These are phyloP conservation scores for Pteromalus puparum DNA, from an alignment of 1,140 invertebrate genomes.

Conservation along the genomic window DNA sequence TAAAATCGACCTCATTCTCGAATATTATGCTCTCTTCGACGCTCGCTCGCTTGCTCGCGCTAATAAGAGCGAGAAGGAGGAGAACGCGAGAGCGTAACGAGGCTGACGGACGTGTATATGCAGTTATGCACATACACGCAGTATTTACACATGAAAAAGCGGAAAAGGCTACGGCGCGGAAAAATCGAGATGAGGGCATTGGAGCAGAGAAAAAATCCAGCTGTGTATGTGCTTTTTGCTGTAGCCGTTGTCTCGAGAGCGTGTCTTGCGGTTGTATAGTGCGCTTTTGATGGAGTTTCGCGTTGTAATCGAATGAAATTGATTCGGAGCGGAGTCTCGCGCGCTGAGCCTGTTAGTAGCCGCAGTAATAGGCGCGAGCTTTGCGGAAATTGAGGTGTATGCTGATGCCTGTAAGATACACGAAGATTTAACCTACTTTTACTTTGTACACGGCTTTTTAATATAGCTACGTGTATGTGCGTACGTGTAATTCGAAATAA, in stretches of 20 bases:
- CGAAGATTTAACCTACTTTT: background rate
- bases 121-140: too few species aligned
- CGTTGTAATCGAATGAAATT: too few species aligned
- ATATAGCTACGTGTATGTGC: too few species aligned
- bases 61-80: slow-evolving; percentile 11
- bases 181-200: slow-evolving; percentile 33
- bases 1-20: background rate
- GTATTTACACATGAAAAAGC: slow-evolving; percentile 27
- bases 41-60: background rate
- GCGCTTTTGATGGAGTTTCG: too few species aligned
- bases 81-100: slow-evolving; percentile 43
- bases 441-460: too few species aligned
- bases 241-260: too few species aligned
- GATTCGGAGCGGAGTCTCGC: too few species aligned
- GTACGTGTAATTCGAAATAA: too few species aligned
- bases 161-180: slow-evolving; percentile 35
- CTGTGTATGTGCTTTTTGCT: too few species aligned
- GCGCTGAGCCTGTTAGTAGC: too few species aligned
- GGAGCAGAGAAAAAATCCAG: slow-evolving; percentile 24
- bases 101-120: slow-evolving; percentile 1
- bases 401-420: background rate
- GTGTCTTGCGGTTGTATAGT: background rate
- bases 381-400: background rate
- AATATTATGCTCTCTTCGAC: background rate
- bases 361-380: too few species aligned